Percentiles rank a stretch among this genome's conserved stretches.
Evolutionary conservation across 1,140 invertebrate genomes (phyloP).

Genomic region (Pseudoatta argentina): DNA sequence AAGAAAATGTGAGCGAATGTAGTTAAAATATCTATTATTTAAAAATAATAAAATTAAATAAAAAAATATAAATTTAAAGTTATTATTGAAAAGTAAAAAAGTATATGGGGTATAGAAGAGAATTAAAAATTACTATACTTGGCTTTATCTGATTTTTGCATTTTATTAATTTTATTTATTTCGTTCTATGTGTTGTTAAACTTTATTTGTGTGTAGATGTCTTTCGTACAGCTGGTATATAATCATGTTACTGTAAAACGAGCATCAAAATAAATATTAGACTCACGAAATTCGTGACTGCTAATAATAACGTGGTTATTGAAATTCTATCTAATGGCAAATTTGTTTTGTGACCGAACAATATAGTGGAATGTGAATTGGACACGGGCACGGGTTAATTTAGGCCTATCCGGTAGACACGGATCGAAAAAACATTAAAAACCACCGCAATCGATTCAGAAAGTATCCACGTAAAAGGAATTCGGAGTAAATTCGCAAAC

Average conservation of each 20-base stretch:
- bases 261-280: constrained; percentile 12
- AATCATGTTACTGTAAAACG: constrained; percentile 9
- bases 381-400: constrained; percentile 33
- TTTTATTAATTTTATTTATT: not conserved
- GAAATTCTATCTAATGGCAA: not conserved
- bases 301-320: not conserved
- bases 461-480: constrained; percentile 58
- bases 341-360: constrained; percentile 6
- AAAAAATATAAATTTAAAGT: not conserved
- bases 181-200: not conserved
- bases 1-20: not conserved
- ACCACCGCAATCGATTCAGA: constrained; percentile 34
- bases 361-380: constrained; percentile 2
- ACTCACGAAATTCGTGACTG: constrained; percentile 8
- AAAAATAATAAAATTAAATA: not conserved
- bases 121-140: not conserved
- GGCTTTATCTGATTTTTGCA: not conserved
- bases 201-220: not conserved
- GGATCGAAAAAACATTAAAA: constrained; percentile 29
- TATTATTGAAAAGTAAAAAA: not conserved
- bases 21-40: not conserved
- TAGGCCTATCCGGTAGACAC: constrained; percentile 21
- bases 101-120: not conserved
- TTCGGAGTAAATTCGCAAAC: constrained; percentile 65
- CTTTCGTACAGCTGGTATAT: not conserved